These are phyloP conservation scores for Triplophysa siluroides DNA, from an alignment of 2,113 vertebrate species.

Conservation along the genomic window DNA sequence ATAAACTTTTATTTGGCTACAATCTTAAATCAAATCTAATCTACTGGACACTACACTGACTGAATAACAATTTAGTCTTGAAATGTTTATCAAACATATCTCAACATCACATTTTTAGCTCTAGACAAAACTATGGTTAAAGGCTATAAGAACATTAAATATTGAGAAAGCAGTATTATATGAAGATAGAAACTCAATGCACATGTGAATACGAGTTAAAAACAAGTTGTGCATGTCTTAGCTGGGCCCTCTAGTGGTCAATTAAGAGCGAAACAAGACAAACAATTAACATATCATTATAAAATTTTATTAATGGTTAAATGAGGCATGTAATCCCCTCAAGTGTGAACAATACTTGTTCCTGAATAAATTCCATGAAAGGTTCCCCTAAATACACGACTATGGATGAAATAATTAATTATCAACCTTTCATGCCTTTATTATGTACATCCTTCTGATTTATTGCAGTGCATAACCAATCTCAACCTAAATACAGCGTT, in stretches of 20 bases:
- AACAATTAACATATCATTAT: not conserved
- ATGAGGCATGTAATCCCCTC: slow-evolving; percentile 1
- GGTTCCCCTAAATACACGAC: slow-evolving; percentile 8
- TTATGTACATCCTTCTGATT: slow-evolving; percentile 41
- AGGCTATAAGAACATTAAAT: too few relatives aligned
- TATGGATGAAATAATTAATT: not conserved
- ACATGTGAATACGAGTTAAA: too few relatives aligned
- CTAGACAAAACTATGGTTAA: too few relatives aligned
- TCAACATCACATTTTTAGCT: too few relatives aligned
- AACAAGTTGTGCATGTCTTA: not conserved
- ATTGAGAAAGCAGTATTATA: too few relatives aligned
- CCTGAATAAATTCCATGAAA: slow-evolving; percentile 10
- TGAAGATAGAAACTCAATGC: too few relatives aligned
- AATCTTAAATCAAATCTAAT: not conserved
- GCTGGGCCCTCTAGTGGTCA: slow-evolving; percentile 44
- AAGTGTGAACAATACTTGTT: slow-evolving; percentile 1
- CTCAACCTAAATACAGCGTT: not conserved
- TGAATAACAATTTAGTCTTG: too few relatives aligned
- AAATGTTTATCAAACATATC: too few relatives aligned
- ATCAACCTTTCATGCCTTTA: not conserved
- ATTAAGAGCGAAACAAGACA: not conserved
- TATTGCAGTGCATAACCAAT: slow-evolving; percentile 5
- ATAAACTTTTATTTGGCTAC: too few relatives aligned
- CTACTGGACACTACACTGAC: too few relatives aligned
- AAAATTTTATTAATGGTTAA: slow-evolving; percentile 21